Base-by-base conservation (phyloP, 2,888 invertebrate genomes). In the Stictocephala bisonia region DNA sequence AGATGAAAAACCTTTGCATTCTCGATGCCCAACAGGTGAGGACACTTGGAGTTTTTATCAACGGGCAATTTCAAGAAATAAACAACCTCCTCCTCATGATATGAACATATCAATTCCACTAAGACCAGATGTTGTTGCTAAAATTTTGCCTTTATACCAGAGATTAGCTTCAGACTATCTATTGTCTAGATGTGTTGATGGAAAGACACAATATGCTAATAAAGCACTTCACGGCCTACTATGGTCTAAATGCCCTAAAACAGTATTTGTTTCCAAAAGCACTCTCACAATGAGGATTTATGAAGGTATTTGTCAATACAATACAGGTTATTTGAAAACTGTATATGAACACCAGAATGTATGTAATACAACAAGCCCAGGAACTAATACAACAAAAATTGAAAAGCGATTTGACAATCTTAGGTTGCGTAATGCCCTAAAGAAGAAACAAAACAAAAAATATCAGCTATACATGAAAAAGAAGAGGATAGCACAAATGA, bases 11-110 rank as follows among this genome's bases (percentile, higher is more conserved):
- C 66, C 66, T 1, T 7, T n/a, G 9, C 66, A 66, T 18, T 15
- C 15, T 40, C 22, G 26, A n/a, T 64, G 64, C 22, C 64, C 31
- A 15, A 2, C 3, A n/a, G 64, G 66, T 15, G 6, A 35, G 1
- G 66, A 44, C 13, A 24, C 44, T 9, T 66, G 66, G 66, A 44
- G 66, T 44, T 66, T 66, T 44, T 66, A 40, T 20, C 40, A 66
- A 6, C 13, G 41, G 2, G 41, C 41, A 1, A 26, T 22, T 15
- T 11, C 66, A 3, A 66, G 24, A 1, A 24, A 44, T 15, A 20
- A 27, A 24, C 1, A 24, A 15, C 66, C 66, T 9, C 18, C 22
- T 24, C 15, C 18, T 6, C 41, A 66, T 66, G 44, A 1, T 9
- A 26, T 11, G 2, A 18, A n/a, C 11, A 40, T 66, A 41, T 26